These are phyloP conservation scores for Panthera leo DNA, from an alignment of 2,113 vertebrate species.

Conservation along the genomic window DNA sequence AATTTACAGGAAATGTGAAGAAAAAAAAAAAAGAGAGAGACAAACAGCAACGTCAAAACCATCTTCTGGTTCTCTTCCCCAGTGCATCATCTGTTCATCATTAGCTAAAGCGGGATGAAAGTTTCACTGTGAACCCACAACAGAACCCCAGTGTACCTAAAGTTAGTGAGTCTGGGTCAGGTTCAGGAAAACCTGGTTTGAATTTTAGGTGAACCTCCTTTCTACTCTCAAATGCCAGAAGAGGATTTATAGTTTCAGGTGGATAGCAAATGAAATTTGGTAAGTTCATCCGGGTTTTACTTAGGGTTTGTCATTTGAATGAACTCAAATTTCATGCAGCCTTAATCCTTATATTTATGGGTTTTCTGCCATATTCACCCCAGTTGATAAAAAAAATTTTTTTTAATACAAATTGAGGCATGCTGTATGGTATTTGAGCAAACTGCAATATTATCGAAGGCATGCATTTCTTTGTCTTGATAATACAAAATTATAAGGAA, in stretches of 20 bases:
- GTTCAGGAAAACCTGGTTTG: conserved; percentile 58
- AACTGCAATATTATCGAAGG: not conserved
- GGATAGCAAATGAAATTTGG: conserved; percentile 49
- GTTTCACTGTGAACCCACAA: conserved; percentile 18
- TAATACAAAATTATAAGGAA: not conserved
- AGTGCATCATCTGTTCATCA: not conserved
- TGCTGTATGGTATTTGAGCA: not conserved
- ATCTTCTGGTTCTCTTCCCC: not conserved
- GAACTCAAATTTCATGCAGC: conserved; percentile 54
- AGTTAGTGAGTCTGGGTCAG: not conserved
- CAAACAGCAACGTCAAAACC: not conserved
- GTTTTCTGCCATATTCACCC: conserved; percentile 60
- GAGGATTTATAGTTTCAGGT: conserved; percentile 55
- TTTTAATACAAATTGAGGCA: conserved; percentile 6
- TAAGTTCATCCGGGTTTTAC: conserved; percentile 37
- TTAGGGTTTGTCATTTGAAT: conserved; percentile 47
- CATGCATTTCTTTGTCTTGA: not conserved
- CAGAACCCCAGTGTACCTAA: not conserved
- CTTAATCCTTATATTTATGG: conserved; percentile 62
- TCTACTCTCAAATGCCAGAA: not conserved
- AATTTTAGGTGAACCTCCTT: conserved; percentile 44
- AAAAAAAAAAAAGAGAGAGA: not conserved
- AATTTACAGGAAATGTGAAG: not conserved
- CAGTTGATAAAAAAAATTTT: not conserved
- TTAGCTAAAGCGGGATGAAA: not conserved